Conservation (phyloP, 2,113 vertebrate species). For the Brevimyrus niger region DNA sequence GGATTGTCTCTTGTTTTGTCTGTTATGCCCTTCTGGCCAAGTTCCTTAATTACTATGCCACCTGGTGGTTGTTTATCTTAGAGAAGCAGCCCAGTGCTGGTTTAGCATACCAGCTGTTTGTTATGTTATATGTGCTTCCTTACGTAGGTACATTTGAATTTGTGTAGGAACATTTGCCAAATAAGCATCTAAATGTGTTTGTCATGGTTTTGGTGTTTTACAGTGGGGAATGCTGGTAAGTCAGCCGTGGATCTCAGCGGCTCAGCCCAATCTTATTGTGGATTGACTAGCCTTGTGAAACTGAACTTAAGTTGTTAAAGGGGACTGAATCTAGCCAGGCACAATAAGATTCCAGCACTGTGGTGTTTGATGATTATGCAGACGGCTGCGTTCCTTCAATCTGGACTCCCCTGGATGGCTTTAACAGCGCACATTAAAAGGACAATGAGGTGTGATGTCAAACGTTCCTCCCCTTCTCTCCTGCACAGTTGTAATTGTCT, state of each 20-base stretch:
- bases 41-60: neutral
- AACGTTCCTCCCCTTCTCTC: neutral
- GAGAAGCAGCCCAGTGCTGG: too few species aligned
- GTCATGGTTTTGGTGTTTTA: neutral
- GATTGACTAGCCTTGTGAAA: neutral
- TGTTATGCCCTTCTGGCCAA: neutral
- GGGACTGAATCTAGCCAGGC: neutral
- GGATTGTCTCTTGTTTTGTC: neutral
- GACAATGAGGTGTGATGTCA: neutral
- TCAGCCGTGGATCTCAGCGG: neutral
- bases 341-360: neutral
- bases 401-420: neutral
- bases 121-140: too few species aligned
- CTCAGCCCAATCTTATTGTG: neutral
- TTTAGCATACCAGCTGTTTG: too few species aligned
- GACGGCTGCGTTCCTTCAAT: neutral
- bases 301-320: neutral
- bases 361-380: neutral
- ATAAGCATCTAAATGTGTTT: neutral
- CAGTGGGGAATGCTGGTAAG: neutral
- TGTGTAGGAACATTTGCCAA: neutral
- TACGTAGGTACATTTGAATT: neutral
- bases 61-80: neutral
- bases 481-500: conserved; percentile 20
- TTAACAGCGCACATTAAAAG: neutral